phyloP scores from a whole-genome alignment of 2,113 vertebrate species.

The Grammomys dolichurus region DNA sequence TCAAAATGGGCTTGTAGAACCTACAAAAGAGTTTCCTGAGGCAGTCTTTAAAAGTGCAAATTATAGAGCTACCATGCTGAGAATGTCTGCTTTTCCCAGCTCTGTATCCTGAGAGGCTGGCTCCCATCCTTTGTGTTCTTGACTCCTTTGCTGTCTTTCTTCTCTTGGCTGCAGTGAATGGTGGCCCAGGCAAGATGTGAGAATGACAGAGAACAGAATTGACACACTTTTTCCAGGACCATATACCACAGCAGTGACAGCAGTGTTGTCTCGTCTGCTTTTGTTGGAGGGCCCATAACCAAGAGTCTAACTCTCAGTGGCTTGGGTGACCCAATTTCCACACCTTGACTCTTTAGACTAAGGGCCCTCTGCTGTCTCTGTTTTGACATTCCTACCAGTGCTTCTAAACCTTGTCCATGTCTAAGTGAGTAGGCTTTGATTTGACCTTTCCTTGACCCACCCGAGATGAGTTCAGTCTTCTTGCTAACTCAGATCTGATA shows the following conservation, averaged over 20 bases:
- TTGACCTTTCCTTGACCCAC: neutral
- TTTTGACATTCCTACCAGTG: neutral
- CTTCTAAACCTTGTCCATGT: neutral
- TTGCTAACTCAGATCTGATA: neutral
- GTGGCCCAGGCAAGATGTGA: neutral
- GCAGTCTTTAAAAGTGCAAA: neutral
- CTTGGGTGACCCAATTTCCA: neutral
- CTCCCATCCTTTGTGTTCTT: neutral
- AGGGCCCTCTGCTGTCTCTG: neutral
- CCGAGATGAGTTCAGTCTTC: neutral
- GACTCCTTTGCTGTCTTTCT: neutral
- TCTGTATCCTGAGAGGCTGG: neutral
- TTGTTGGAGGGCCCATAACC: rapidly evolving
- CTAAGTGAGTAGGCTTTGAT: neutral
- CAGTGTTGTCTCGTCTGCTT: rapidly evolving
- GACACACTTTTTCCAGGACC: neutral
- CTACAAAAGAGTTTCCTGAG: neutral
- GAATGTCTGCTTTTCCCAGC: neutral
- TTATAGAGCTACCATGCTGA: neutral
- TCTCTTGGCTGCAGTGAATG: neutral
- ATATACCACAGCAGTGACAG: rapidly evolving
- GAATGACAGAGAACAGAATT: neutral
- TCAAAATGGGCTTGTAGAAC: neutral
- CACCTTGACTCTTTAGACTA: neutral
- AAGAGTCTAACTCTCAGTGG: neutral